phyloP scores from a whole-genome alignment of 2,113 vertebrate species.

The Thymallus thymallus region DNA sequence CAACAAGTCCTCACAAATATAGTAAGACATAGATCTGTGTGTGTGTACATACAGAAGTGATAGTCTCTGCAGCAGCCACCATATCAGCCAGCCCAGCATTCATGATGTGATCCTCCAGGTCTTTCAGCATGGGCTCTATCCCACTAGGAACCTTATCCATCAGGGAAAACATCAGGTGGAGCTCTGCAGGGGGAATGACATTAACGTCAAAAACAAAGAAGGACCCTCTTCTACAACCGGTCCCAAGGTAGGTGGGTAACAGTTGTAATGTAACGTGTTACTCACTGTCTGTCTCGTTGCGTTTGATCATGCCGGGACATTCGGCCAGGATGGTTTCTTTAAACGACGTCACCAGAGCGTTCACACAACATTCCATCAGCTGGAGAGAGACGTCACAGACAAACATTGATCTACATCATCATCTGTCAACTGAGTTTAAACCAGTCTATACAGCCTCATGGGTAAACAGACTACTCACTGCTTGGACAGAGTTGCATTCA shows the following conservation, averaged over 20 bases:
- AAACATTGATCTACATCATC: not conserved
- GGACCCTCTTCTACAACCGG: not conserved
- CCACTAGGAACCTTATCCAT: constrained; percentile 99
- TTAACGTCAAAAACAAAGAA: not conserved
- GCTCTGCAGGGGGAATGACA: constrained; percentile 73
- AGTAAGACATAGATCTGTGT: not conserved
- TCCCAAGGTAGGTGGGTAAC: not conserved
- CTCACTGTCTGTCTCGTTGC: constrained; percentile 99
- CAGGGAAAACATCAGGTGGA: constrained; percentile 97
- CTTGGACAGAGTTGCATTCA: constrained; percentile 98
- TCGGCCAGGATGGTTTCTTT: constrained; percentile 99
- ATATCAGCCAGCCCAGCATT: constrained; percentile 97
- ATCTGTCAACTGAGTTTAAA: not conserved
- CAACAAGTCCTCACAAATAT: too few relatives aligned
- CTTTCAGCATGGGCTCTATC: constrained; percentile 98
- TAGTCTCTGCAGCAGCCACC: constrained; percentile 97
- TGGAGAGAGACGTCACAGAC: constrained; percentile 54
- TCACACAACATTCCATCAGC: constrained; percentile 99
- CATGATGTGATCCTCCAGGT: constrained; percentile 98
- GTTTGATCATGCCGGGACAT: constrained; percentile 99
- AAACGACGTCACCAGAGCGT: constrained; percentile 95
- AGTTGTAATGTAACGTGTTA: constrained; percentile 54
- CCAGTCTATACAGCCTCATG: not conserved
- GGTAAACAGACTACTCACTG: constrained; percentile 78
- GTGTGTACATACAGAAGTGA: constrained; percentile 89